These are phyloP conservation scores for Conistra vaccinii DNA, from an alignment of 2,888 invertebrate genomes.

Conservation along the genomic window DNA sequence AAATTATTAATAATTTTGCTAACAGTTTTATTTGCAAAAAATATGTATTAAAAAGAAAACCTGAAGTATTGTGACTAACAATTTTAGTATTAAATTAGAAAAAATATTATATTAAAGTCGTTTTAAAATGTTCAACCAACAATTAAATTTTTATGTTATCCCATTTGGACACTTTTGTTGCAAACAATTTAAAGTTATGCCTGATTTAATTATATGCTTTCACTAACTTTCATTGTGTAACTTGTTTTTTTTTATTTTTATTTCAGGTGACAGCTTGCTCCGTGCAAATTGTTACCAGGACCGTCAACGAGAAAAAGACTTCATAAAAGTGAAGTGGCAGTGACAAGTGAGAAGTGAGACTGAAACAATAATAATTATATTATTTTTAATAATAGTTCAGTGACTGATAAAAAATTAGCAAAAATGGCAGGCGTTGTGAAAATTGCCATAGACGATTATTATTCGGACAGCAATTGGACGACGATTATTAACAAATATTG, in stretches of 20 bases:
- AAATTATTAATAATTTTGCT: not conserved
- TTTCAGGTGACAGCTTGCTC: slow-evolving; percentile 87
- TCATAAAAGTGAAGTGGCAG: slow-evolving; percentile 75
- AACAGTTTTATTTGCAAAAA: not conserved
- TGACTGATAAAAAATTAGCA: slow-evolving; percentile 63
- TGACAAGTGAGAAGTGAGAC: slow-evolving; percentile 78
- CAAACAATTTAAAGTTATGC: not conserved
- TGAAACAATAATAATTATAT: slow-evolving; percentile 54
- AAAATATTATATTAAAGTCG: not conserved
- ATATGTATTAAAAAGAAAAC: not conserved
- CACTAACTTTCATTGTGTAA: slow-evolving; percentile 35
- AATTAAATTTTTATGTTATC: not conserved
- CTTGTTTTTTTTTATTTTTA: slow-evolving; percentile 63
- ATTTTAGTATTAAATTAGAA: not conserved
- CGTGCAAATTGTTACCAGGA: slow-evolving; percentile 82
- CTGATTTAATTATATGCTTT: slow-evolving; percentile 30
- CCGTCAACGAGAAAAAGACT: slow-evolving; percentile 56
- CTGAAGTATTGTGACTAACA: not conserved
- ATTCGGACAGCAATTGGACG: slow-evolving; percentile 92
- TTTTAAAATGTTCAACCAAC: not conserved
- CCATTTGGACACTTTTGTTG: too few relatives aligned
- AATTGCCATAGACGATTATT: slow-evolving; percentile 92
- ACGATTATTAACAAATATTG: slow-evolving; percentile 93
- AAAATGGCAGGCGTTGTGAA: slow-evolving; percentile 92
- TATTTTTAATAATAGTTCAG: slow-evolving; percentile 59